phyloP scores from a whole-genome alignment of 2,797 vertebrate species.

The Mergus octosetaceus region DNA sequence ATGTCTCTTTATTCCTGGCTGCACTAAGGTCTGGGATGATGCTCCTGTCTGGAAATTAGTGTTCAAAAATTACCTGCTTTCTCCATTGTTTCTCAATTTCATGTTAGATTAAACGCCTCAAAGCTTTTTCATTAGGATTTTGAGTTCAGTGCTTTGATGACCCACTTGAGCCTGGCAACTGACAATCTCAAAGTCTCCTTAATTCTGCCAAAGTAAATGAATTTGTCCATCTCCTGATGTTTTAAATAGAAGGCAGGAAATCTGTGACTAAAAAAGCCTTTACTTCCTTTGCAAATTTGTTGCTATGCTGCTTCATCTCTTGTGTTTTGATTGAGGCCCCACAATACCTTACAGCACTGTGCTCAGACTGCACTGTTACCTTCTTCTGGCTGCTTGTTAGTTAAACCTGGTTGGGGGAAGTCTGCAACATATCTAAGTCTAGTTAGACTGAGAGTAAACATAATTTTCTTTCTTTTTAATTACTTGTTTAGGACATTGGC shows the following conservation, averaged over 20 bases:
- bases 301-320: constrained; percentile 13
- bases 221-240: neutral
- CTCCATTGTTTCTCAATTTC: neutral
- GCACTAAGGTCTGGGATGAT: neutral
- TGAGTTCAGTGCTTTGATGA: neutral
- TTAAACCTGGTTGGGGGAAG: neutral
- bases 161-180: neutral
- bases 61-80: neutral
- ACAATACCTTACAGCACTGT: neutral
- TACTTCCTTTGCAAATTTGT: neutral
- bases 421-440: neutral
- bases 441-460: neutral
- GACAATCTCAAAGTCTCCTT: neutral
- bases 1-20: neutral
- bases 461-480: neutral
- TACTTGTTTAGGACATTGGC: neutral
- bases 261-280: neutral
- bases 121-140: neutral
- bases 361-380: neutral
- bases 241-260: neutral
- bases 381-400: neutral
- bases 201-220: neutral
- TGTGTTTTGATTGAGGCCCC: neutral
- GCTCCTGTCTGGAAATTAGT: neutral
- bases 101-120: neutral